Evolutionary conservation across 2,888 invertebrate genomes (phyloP).

Genomic region (Cyaniris semiargus): DNA sequence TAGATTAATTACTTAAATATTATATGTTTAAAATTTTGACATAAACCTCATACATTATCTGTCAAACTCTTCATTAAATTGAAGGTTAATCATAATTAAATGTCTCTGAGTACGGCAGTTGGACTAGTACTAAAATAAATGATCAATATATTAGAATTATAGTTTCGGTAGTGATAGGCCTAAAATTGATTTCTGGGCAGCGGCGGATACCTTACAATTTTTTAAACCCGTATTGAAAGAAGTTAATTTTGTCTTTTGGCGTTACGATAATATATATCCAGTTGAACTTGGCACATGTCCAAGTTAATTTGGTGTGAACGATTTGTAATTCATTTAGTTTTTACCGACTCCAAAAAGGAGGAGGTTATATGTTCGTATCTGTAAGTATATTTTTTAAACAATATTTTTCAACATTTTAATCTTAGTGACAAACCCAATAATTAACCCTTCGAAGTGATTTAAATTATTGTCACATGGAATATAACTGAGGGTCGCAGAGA

Average conservation of each 20-base stretch:
- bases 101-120: no score
- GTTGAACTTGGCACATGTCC: not conserved
- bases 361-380: not conserved
- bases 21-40: no score
- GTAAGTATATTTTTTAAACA: no score
- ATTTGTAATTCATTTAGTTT: not conserved
- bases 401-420: not conserved
- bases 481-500: not conserved
- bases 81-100: no score
- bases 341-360: not conserved
- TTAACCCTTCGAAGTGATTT: not conserved
- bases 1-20: no score
- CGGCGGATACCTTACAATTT: not conserved
- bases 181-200: no score
- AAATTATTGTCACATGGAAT: not conserved
- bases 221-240: not conserved
- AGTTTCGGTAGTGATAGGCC: no score
- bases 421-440: not conserved
- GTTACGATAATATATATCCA: not conserved
- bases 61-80: no score
- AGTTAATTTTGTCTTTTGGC: not conserved
- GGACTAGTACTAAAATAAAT: no score
- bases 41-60: no score
- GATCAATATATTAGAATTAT: no score
- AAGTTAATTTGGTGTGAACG: slow-evolving; percentile 8